phyloP scores from a whole-genome alignment of 2,113 vertebrate genomes.

The Candoia aspera region DNA sequence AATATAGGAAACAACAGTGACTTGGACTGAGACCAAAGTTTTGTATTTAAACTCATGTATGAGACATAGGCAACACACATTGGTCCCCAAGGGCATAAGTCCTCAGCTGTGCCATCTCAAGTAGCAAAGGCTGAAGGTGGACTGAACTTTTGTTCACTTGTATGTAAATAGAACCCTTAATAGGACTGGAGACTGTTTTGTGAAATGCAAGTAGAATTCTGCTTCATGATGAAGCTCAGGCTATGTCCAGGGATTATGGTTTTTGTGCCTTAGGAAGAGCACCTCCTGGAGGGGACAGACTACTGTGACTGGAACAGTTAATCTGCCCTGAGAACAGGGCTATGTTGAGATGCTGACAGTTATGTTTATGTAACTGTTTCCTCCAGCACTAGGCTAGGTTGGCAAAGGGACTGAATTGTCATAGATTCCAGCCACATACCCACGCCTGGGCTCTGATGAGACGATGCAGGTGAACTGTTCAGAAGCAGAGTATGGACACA shows the following conservation, averaged over 20 bases:
- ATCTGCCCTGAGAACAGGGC: constrained; percentile 24
- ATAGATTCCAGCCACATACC: constrained; percentile 12
- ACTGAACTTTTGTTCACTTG: background rate
- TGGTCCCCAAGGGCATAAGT: background rate
- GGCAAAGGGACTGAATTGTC: constrained; percentile 8
- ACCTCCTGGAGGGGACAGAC: constrained; percentile 8
- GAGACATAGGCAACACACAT: background rate
- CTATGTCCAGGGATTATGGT: background rate
- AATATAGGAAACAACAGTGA: background rate
- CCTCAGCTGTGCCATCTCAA: background rate
- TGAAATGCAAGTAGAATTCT: background rate
- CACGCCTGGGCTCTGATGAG: background rate
- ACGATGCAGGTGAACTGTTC: background rate
- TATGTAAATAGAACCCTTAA: background rate
- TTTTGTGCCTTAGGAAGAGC: background rate
- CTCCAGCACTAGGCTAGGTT: background rate
- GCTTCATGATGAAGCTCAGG: background rate
- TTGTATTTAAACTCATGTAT: background rate
- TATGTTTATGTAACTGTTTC: constrained; percentile 26
- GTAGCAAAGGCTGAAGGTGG: background rate
- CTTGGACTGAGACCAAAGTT: background rate
- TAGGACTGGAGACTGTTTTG: background rate
- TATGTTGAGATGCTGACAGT: constrained; percentile 30
- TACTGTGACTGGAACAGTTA: constrained; percentile 22
- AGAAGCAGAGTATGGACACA: background rate